Evolutionary conservation across 2,888 invertebrate genomes (phyloP), one percentile per base, ranked within the genome.

Genomic region (Dryobota labecula): DNA sequence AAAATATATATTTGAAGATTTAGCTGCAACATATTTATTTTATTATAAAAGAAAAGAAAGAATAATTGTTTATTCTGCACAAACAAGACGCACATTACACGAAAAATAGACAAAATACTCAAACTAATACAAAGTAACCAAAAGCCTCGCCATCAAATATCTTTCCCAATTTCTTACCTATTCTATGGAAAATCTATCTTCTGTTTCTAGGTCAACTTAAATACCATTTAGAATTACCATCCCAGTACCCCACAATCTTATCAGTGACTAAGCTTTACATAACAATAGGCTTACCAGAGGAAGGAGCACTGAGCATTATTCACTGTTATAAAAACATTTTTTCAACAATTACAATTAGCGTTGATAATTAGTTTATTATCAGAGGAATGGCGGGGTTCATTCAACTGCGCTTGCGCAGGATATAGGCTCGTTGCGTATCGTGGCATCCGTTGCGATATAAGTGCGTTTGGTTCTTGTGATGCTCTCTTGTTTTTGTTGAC

Each of bases 401-500:
- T 92, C 87, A 91, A 91, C 92, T 84, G 85, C 79, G 77, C 68
- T 8, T 65, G 82, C 82, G 89, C 92, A 92, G 92, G 92, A 93
- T 92, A 90, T 86, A 90, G 85, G 87, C 89, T 88, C 87, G 88
- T 89, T 89, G 88, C 83, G 87, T 92, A 93, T 93, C 92, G 86
- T 73, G 71, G 88, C 91, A 90, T 92, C 92, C 92, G 92, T 82
- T 86, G 81, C 84, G 91, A 92, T 92, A 92, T 83, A 84, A 82
- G 70, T 85, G 80, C 82, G 79, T 86, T 86, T 85, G 82, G 80
- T 82, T 82, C 80, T 82, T 76, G 74, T 63, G 63, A 57, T 75
- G 58, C 73, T 65, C 66, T 73, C 77, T 77, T 79, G 73, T 79
- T 73, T 78, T 74, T 73, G 70, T 74, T 70, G 67, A 73, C 61